A percentile compares a stretch with the other conserved stretches of the same genome.
Evolutionary conservation across 2,113 vertebrate genomes (phyloP).

Genomic region (Rhadina sibilatrix): DNA sequence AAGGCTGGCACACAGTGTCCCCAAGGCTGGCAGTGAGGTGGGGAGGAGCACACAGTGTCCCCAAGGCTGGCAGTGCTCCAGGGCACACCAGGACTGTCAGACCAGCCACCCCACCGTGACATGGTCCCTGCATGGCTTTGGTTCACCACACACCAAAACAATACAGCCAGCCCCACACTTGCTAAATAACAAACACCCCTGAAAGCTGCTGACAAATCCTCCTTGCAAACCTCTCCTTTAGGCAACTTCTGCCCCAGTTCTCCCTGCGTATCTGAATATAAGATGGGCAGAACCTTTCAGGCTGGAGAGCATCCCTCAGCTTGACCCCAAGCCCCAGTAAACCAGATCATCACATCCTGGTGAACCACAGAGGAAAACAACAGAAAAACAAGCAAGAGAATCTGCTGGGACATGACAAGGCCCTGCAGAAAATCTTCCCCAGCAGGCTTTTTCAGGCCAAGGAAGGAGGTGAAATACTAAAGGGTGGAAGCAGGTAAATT

Average conservation of each 20-base stretch:
- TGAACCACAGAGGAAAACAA: background rate
- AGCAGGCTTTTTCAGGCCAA: background rate
- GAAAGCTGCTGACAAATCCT: background rate
- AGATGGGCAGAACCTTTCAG: background rate
- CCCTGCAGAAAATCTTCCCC: background rate
- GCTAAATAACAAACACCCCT: background rate
- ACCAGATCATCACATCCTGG: background rate
- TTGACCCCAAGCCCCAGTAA: background rate
- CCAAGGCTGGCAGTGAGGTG: background rate
- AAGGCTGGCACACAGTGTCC: background rate
- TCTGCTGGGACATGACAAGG: background rate
- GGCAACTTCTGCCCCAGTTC: background rate
- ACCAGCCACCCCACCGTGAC: rapidly evolving
- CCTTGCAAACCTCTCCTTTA: background rate
- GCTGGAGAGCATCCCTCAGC: background rate
- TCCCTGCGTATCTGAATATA: background rate
- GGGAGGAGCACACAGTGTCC: background rate
- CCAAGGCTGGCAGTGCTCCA: background rate
- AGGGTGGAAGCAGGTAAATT: slow-evolving; percentile 34
- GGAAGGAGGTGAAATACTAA: background rate
- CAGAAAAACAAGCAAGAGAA: background rate
- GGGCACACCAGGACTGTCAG: rapidly evolving
- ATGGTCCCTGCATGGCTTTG: rapidly evolving
- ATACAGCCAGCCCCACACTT: background rate
- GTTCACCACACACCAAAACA: background rate